A percentile compares a stretch with the other conserved stretches of the same genome.
These are phyloP conservation scores for Oasisia sp. DNA, from an alignment of 2,888 invertebrate species.

Conservation along the genomic window DNA sequence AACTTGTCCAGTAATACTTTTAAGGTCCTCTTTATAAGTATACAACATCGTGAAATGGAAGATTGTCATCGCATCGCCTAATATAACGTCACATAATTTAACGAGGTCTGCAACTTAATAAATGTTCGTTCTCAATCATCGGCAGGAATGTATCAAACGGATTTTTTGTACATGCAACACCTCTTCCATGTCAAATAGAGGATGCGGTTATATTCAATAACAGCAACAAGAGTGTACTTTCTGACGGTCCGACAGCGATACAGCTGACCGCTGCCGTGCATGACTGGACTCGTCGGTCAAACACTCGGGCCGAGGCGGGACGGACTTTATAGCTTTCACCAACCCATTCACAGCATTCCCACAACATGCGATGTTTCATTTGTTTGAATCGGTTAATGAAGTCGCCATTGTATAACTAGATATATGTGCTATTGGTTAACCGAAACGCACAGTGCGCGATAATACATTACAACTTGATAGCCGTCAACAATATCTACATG, in stretches of 20 bases:
- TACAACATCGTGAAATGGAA: neutral
- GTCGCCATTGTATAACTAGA: too few relatives aligned
- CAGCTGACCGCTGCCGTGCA: neutral
- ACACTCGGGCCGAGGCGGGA: neutral
- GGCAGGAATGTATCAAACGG: neutral
- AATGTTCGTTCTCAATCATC: neutral
- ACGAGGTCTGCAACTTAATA: neutral
- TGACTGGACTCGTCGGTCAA: slow-evolving; percentile 2
- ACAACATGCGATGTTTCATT: too few relatives aligned
- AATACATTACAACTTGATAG: too few relatives aligned
- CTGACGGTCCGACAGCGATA: neutral
- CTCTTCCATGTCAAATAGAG: neutral
- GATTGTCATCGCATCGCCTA: neutral
- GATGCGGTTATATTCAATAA: neutral
- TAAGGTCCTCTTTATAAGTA: neutral
- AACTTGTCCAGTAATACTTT: neutral
- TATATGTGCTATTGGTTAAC: too few relatives aligned
- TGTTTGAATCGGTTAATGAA: too few relatives aligned
- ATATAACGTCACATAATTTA: neutral
- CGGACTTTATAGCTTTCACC: too few relatives aligned
- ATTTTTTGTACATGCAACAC: neutral
- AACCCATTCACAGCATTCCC: too few relatives aligned
- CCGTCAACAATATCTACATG: too few relatives aligned
- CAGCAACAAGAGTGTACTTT: neutral
- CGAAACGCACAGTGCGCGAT: too few relatives aligned